Base-by-base conservation (phyloP, 2,113 vertebrate genomes). In the Onychostruthus taczanowskii region DNA sequence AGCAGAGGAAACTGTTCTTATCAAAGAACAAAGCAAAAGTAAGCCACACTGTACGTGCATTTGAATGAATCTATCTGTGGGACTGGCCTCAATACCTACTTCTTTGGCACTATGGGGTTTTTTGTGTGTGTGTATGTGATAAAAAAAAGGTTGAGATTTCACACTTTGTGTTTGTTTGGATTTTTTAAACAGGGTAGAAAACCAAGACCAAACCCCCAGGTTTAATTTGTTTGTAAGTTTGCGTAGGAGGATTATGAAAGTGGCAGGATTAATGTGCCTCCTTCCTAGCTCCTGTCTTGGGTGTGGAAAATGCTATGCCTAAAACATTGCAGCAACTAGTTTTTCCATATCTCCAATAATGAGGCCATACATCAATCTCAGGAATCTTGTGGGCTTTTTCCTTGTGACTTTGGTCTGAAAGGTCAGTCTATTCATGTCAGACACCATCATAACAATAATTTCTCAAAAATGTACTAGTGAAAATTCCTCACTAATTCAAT, bases 11-110 rank as follows among this genome's bases (percentile, higher is more conserved):
- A 70, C 22, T 27, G 56, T 55, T 75, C 30, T 84, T 90, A 61
- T 37, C 37, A 78, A 87, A 88, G 55, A 72, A 15, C 27, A 82
- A 74, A 87, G 37, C 53, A 77, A 69, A 97, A 73, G 39, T 16
- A 66, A 90, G 85, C 8, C 28, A 72, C 63, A 79, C 20, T 6
- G 11, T 23, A 78, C 27, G 8, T 58, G 22, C 10, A 44, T 72
- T 92, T 82, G 49, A 72, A 8, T 55, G 7, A 89, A 78, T 35
- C 7, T 41, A 4, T 26, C 44, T 94, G 20, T 72, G 67, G 4
- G 39, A 50, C 16, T 31, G 18, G 7, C 2, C 35, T 46, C 16
- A 41, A 80, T 77, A 44, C 1, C 4, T 53, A 6, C 2, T 41
- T 46, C 33, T 41, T 66, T 33, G 27, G 14, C 11, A 14, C 12